Evolutionary conservation across 2,888 invertebrate species (phyloP).

Genomic region (Philonicus albiceps): DNA sequence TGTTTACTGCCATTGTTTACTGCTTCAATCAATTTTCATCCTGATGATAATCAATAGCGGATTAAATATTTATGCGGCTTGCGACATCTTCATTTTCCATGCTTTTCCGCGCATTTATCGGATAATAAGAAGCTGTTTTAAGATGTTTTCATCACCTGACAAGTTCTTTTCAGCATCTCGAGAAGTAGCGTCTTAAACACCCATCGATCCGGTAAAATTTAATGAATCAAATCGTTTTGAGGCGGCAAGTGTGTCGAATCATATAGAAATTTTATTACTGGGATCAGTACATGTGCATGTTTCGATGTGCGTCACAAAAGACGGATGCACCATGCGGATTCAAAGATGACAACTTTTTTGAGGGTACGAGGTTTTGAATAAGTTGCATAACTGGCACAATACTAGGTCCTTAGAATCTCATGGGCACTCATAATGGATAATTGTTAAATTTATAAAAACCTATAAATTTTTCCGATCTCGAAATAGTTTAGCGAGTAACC

Average conservation of each 20-base stretch:
- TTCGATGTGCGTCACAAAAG: neutral
- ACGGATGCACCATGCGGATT: neutral
- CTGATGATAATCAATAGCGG: neutral
- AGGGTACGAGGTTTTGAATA: neutral
- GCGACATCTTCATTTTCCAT: neutral
- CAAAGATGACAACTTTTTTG: neutral
- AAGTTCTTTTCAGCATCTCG: neutral
- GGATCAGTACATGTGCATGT: neutral
- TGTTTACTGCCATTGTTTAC: neutral
- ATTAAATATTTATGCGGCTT: neutral
- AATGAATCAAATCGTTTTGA: neutral
- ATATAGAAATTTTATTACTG: neutral
- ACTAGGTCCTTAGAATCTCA: neutral
- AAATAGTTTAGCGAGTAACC: neutral
- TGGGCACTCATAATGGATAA: neutral
- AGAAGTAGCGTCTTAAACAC: neutral
- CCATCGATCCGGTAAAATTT: neutral
- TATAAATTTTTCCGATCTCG: neutral
- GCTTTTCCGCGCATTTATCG: neutral
- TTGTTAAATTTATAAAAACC: neutral
- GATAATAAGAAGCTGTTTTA: neutral
- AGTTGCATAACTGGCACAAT: neutral
- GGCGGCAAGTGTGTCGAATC: neutral
- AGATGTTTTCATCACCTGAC: neutral
- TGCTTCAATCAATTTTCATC: neutral